A percentile compares a stretch with the other conserved stretches of the same genome.
Evolutionary conservation across 2,888 invertebrate species (phyloP).

Genomic region (Leptopilina drosophilae): DNA sequence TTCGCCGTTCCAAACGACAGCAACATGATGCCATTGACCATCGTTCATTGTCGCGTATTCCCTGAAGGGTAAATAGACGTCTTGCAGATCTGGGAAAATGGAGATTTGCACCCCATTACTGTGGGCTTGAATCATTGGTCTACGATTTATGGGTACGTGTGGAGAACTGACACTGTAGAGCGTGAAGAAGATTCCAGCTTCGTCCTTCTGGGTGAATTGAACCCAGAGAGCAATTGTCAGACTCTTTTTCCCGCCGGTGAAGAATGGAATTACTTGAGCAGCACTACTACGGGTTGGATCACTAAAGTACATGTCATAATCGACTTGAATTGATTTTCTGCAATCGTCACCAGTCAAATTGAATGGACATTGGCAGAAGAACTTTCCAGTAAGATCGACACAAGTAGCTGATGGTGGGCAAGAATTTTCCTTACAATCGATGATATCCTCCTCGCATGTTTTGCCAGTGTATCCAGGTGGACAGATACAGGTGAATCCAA

Average conservation of each 20-base stretch:
- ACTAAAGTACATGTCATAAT: slow-evolving; percentile 97
- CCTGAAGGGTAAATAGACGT: slow-evolving; percentile 92
- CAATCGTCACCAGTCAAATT: slow-evolving; percentile 98
- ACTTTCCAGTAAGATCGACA: slow-evolving; percentile 92
- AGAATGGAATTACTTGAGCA: slow-evolving; percentile 94
- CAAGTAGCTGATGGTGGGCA: slow-evolving; percentile 96
- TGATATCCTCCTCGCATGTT: slow-evolving; percentile 93
- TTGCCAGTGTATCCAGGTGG: slow-evolving; percentile 87
- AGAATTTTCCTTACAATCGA: slow-evolving; percentile 94
- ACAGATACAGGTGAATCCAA: slow-evolving; percentile 91
- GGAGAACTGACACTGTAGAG: slow-evolving; percentile 93
- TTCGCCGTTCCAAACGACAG: slow-evolving; percentile 95
- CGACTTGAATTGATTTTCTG: slow-evolving; percentile 97
- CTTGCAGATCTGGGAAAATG: slow-evolving; percentile 91
- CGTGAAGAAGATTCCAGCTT: slow-evolving; percentile 95
- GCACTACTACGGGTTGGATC: slow-evolving; percentile 94
- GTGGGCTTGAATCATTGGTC: slow-evolving; percentile 93
- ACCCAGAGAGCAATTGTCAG: slow-evolving; percentile 97
- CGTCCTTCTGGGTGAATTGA: slow-evolving; percentile 93
- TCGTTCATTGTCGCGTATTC: slow-evolving; percentile 96
- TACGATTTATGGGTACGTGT: slow-evolving; percentile 86
- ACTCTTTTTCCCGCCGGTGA: slow-evolving; percentile 86
- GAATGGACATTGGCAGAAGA: slow-evolving; percentile 98
- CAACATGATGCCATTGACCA: slow-evolving; percentile 97
- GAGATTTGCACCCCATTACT: slow-evolving; percentile 96